These are phyloP conservation scores for Trichonephila clavipes DNA, from an alignment of 1,140 invertebrate genomes.

Conservation along the genomic window DNA sequence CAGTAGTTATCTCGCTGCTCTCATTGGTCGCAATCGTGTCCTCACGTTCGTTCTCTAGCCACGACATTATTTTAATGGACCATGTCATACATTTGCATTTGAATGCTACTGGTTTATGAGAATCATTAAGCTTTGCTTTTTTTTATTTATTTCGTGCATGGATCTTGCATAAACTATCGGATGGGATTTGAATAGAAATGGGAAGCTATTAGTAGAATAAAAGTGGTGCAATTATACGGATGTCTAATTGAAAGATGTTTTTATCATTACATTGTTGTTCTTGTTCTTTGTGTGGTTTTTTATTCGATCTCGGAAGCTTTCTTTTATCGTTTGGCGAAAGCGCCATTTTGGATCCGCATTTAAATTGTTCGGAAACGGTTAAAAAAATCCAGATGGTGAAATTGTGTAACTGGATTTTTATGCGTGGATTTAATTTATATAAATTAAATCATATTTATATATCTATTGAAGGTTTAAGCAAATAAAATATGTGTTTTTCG, in stretches of 20 bases:
- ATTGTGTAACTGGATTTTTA: too few species aligned
- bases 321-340: neutral
- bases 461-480: too few species aligned
- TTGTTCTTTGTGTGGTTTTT: neutral
- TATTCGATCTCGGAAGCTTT: neutral
- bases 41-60: neutral
- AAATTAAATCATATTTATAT: too few species aligned
- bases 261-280: neutral
- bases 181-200: slow-evolving; percentile 22
- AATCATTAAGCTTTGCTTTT: slow-evolving; percentile 1
- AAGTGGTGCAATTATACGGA: neutral
- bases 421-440: too few species aligned
- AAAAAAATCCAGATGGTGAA: neutral
- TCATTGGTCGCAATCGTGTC: slow-evolving; percentile 37
- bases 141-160: neutral
- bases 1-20: neutral
- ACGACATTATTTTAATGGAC: slow-evolving; percentile 47
- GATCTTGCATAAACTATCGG: neutral
- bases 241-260: neutral
- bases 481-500: too few species aligned
- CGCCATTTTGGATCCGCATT: neutral
- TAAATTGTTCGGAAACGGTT: neutral
- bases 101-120: slow-evolving; percentile 31
- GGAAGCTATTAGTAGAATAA: neutral
- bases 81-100: slow-evolving; percentile 34